A percentile compares a stretch with the other conserved stretches of the same genome.
Conservation (phyloP, 2,888 invertebrate genomes). For the Heliconius ismenius region DNA sequence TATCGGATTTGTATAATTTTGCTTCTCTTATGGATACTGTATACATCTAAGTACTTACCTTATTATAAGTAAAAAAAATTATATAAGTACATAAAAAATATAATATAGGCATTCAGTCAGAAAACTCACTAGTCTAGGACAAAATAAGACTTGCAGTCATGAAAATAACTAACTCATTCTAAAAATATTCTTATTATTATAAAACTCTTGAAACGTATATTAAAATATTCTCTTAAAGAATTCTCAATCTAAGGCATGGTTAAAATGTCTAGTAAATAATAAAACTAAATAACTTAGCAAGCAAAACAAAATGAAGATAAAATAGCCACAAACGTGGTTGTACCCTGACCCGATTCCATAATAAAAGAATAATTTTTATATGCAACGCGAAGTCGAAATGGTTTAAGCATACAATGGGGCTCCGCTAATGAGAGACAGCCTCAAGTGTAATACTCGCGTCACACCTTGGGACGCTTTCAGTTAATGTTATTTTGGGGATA, state of each 20-base stretch:
- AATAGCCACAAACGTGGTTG: slow-evolving; percentile 37
- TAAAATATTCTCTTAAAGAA: slow-evolving; percentile 1
- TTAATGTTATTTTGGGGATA: neutral
- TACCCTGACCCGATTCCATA: slow-evolving; percentile 43
- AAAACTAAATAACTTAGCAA: neutral
- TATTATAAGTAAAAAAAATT: neutral
- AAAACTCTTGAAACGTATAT: neutral
- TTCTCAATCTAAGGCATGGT: neutral
- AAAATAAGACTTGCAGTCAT: neutral
- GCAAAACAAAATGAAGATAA: slow-evolving; percentile 11
- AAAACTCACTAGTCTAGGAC: neutral
- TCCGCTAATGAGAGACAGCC: slow-evolving; percentile 58
- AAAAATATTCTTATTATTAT: neutral
- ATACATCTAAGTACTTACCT: no score
- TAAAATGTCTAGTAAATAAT: neutral
- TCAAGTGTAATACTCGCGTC: slow-evolving; percentile 48
- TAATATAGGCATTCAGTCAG: neutral
- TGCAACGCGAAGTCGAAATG: slow-evolving; percentile 34
- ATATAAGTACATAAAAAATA: neutral
- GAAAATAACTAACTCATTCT: neutral
- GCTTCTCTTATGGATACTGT: no score
- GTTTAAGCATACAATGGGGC: slow-evolving; percentile 43
- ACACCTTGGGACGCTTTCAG: slow-evolving; percentile 12
- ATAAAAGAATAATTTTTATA: slow-evolving; percentile 39
- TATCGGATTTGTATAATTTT: no score